A percentile compares a stretch with the other conserved stretches of the same genome.
Conservation (phyloP, 2,113 vertebrate genomes). For the Mustelus asterias region DNA sequence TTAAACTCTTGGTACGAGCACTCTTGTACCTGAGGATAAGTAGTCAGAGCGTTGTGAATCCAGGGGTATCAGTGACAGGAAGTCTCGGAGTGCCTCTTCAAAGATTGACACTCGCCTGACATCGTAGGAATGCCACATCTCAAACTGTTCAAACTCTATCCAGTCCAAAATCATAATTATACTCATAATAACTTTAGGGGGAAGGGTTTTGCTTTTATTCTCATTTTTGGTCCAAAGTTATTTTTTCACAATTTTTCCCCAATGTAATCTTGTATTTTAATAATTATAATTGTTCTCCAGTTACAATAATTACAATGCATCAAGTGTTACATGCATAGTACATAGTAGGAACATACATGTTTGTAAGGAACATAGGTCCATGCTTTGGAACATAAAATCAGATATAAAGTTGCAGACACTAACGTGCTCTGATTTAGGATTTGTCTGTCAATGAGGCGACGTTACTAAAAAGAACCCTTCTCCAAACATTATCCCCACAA, state of each 20-base stretch:
- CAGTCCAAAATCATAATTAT: background rate
- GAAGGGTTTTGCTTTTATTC: background rate
- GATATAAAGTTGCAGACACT: background rate
- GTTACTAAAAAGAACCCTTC: background rate
- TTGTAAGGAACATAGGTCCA: background rate
- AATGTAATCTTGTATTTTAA: background rate
- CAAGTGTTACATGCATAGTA: background rate
- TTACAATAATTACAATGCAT: background rate
- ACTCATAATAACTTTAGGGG: background rate
- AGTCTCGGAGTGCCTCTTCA: background rate
- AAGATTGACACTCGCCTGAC: background rate
- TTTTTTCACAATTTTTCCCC: background rate
- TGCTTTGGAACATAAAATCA: background rate
- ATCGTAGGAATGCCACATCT: background rate
- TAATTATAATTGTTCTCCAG: background rate
- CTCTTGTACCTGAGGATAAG: background rate
- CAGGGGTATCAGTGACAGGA: background rate
- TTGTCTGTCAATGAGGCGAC: background rate
- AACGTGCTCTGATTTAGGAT: background rate
- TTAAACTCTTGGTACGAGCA: background rate
- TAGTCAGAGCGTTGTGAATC: background rate
- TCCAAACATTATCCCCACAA: background rate
- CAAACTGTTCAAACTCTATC: background rate
- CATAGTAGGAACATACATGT: background rate
- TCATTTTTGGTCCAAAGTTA: background rate